Percentiles rank a stretch among this genome's conserved stretches.
Conservation (phyloP, 1,140 invertebrate species). For the Zaprionus africanus region DNA sequence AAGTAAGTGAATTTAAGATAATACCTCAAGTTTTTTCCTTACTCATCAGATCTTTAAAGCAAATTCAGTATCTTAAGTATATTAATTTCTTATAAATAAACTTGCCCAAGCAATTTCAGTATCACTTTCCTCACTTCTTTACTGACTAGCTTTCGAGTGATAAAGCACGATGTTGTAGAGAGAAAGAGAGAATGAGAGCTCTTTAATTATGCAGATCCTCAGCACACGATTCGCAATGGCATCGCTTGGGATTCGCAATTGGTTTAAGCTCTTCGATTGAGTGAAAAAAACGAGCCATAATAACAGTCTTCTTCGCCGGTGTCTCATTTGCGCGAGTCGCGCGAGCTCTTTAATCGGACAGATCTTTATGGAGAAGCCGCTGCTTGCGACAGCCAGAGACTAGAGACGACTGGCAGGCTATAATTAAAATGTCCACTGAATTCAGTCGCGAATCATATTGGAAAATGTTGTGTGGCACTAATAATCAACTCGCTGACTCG, state of each 20-base stretch:
- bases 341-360: constrained; percentile 1
- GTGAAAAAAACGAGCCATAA: constrained; percentile 5
- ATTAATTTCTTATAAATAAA: too few species aligned
- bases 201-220: background rate
- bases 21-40: too few species aligned
- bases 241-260: background rate
- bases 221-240: too few species aligned
- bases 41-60: too few species aligned
- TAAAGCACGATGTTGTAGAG: background rate
- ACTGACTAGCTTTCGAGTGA: background rate
- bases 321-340: background rate
- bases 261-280: constrained; percentile 7
- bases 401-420: background rate
- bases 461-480: background rate
- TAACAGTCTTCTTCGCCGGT: background rate
- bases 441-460: constrained; percentile 9
- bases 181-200: background rate
- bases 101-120: too few species aligned
- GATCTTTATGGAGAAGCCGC: background rate
- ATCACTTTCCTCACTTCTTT: background rate
- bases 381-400: background rate
- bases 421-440: constrained; percentile 7
- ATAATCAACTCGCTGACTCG: background rate
- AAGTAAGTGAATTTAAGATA: too few species aligned
- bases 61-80: too few species aligned